Percentiles rank a stretch among this genome's conserved stretches.
These are phyloP conservation scores for Rhamphomyia laevipes DNA, from an alignment of 2,888 invertebrate species.

Conservation along the genomic window DNA sequence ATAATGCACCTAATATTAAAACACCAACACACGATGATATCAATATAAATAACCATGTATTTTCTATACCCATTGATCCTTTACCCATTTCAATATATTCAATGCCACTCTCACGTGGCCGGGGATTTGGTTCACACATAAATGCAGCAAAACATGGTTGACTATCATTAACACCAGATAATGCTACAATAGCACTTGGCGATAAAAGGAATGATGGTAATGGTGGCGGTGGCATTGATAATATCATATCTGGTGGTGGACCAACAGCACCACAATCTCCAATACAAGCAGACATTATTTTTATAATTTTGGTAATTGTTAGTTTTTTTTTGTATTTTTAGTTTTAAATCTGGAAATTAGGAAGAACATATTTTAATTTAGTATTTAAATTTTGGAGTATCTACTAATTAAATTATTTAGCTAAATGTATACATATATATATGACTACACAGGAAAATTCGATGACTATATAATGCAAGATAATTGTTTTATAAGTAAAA, in stretches of 20 bases:
- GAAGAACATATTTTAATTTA: too few relatives aligned
- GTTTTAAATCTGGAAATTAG: too few relatives aligned
- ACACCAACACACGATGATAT: constrained; percentile 72
- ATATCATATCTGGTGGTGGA: constrained; percentile 65
- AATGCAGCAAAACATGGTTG: constrained; percentile 53
- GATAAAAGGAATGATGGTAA: constrained; percentile 58
- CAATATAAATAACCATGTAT: constrained; percentile 71
- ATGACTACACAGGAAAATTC: too few relatives aligned
- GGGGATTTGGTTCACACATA: constrained; percentile 48
- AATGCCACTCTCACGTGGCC: constrained; percentile 49
- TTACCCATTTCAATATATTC: constrained; percentile 73
- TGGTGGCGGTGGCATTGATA: constrained; percentile 77
- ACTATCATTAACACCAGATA: constrained; percentile 42
- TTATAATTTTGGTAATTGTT: background rate
- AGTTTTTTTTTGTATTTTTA: background rate
- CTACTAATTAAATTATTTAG: too few relatives aligned
- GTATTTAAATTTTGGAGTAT: too few relatives aligned
- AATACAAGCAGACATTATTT: constrained; percentile 28
- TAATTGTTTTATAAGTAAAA: too few relatives aligned
- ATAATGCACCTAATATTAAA: constrained; percentile 61
- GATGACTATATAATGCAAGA: too few relatives aligned
- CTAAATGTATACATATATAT: too few relatives aligned
- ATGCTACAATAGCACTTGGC: constrained; percentile 34
- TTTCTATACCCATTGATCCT: constrained; percentile 43
- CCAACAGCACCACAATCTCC: constrained; percentile 34